A percentile compares a stretch with the other conserved stretches of the same genome.
phyloP scores from a whole-genome alignment of 2,113 vertebrate species.

The Ammodytes marinus region DNA sequence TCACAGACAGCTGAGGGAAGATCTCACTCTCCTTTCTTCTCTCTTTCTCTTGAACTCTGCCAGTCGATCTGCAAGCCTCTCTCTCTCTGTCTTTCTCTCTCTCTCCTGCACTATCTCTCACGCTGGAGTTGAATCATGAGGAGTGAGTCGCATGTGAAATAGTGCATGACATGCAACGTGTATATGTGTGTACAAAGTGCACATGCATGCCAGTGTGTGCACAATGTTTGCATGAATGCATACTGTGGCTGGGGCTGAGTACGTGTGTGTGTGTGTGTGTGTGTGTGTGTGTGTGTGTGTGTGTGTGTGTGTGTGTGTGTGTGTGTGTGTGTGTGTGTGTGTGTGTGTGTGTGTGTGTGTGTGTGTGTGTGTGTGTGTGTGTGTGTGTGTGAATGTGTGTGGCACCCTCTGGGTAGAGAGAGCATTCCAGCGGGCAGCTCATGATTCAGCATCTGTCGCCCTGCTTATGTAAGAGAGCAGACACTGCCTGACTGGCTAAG shows the following conservation, averaged over 20 bases:
- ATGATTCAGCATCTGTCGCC: conserved; percentile 87
- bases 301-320: conserved; percentile 20
- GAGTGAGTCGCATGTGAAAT: conserved; percentile 70
- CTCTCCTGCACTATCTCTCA: conserved; percentile 34
- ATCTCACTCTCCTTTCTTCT: conserved; percentile 72
- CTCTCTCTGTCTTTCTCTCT: conserved; percentile 30
- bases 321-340: conserved; percentile 35
- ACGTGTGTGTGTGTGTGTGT: conserved; percentile 26
- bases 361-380: conserved; percentile 15
- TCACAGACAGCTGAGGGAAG: conserved; percentile 72
- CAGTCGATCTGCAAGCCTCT: conserved; percentile 58
- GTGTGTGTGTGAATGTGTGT: conserved; percentile 27
- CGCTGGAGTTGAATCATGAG: conserved; percentile 64
- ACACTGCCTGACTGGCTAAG: conserved; percentile 64
- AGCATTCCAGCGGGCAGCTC: conserved; percentile 79
- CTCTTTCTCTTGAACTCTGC: conserved; percentile 64
- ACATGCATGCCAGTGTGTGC: conserved; percentile 24
- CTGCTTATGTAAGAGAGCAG: conserved; percentile 79
- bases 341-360: conserved; percentile 41
- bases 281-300: conserved; percentile 13
- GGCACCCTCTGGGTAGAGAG: conserved; percentile 78
- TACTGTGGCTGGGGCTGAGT: no score
- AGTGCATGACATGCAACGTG: conserved; percentile 66
- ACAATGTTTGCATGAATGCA: conserved; percentile 55
- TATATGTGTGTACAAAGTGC: conserved; percentile 27